Conservation (phyloP, 2,113 vertebrate species). For the Megaceryle maxima region DNA sequence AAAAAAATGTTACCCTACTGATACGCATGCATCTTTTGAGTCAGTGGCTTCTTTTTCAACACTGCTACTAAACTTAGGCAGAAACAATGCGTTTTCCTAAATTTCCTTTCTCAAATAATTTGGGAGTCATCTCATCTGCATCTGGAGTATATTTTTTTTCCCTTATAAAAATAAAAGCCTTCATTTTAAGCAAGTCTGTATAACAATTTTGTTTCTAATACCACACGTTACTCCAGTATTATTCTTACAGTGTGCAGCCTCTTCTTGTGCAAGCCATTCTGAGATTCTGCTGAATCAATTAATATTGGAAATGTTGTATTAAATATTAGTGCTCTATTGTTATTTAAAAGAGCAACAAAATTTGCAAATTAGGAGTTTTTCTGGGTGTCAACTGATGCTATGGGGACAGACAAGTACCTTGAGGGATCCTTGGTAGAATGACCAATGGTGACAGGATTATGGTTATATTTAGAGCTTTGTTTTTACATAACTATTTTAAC, state of each 20-base stretch:
- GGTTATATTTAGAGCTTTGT: neutral
- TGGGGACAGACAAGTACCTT: neutral
- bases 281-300: neutral
- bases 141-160: neutral
- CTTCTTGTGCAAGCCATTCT: neutral
- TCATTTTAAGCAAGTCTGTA: neutral
- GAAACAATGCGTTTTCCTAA: neutral
- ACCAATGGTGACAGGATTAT: neutral
- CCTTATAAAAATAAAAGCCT: neutral
- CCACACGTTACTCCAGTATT: neutral
- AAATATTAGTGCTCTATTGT: neutral
- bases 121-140: neutral
- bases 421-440: neutral
- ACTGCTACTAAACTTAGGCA: neutral
- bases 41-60: neutral
- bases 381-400: neutral
- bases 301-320: neutral
- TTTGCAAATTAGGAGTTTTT: neutral
- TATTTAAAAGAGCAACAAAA: neutral
- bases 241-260: neutral
- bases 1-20: neutral
- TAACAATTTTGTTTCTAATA: neutral
- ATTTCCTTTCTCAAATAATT: neutral
- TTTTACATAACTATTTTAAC: neutral
- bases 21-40: neutral